phyloP scores from a whole-genome alignment of 2,888 invertebrate species.

The Pseudeuparius sepicola region DNA sequence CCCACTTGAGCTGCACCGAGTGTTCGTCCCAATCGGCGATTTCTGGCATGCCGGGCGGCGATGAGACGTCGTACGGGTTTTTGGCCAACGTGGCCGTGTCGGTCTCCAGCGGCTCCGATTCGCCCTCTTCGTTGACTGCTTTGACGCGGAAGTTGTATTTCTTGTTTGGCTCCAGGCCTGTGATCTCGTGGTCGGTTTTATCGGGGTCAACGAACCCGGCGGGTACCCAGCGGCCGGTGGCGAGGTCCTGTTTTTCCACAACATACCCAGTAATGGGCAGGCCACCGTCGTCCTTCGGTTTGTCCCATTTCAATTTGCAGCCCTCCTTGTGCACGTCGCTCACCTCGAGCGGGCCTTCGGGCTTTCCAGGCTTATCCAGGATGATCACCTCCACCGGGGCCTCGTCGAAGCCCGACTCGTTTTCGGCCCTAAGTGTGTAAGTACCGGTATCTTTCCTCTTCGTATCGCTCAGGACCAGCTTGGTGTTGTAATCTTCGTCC shows the following conservation, averaged over 20 bases:
- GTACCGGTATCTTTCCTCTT: conserved; percentile 78
- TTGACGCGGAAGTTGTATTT: conserved; percentile 97
- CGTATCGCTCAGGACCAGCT: conserved; percentile 70
- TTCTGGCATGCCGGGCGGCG: conserved; percentile 83
- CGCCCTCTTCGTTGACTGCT: conserved; percentile 94
- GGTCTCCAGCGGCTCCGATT: conserved; percentile 89
- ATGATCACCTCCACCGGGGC: conserved; percentile 88
- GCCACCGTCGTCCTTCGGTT: conserved; percentile 94
- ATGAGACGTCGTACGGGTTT: conserved; percentile 90
- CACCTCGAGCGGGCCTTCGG: conserved; percentile 87
- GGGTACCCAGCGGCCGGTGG: conserved; percentile 81
- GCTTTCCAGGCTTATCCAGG: conserved; percentile 73
- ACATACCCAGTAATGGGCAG: conserved; percentile 82
- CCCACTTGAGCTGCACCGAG: conserved; percentile 85
- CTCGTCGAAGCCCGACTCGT: conserved; percentile 87
- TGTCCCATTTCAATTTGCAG: conserved; percentile 87
- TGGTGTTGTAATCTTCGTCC: conserved; percentile 87
- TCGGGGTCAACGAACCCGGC: conserved; percentile 76
- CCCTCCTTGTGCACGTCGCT: conserved; percentile 87
- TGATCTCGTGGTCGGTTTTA: conserved; percentile 71
- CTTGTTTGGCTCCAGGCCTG: conserved; percentile 87
- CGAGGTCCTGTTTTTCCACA: conserved; percentile 89
- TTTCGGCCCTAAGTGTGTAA: conserved; percentile 86
- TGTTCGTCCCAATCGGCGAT: conserved; percentile 87
- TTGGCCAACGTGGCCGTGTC: conserved; percentile 86